phyloP scores from a whole-genome alignment of 2,113 vertebrate species.

The Neotragus moschatus region DNA sequence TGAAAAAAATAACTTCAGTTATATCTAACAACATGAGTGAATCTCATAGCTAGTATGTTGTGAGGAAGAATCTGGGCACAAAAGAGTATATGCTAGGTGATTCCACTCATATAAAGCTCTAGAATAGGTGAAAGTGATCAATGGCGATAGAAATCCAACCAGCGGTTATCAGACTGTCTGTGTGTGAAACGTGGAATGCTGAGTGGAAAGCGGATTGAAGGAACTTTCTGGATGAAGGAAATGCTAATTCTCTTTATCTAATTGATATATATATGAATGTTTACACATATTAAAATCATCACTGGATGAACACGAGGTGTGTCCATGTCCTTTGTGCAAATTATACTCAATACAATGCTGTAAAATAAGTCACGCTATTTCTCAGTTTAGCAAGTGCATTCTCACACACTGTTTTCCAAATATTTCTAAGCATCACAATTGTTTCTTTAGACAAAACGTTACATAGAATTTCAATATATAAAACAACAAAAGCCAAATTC shows the following conservation, averaged over 20 bases:
- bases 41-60: not conserved
- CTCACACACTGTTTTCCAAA: not conserved
- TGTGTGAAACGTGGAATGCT: not conserved
- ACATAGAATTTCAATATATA: not conserved
- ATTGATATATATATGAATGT: not conserved
- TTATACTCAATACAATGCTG: not conserved
- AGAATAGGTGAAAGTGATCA: not conserved
- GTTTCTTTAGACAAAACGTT: not conserved
- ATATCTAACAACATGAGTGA: not conserved
- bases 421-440: not conserved
- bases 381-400: not conserved
- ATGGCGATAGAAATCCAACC: not conserved
- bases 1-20: not conserved
- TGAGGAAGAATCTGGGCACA: not conserved
- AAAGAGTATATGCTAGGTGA: not conserved
- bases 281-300: not conserved
- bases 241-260: not conserved
- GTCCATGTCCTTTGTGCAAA: not conserved
- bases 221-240: not conserved
- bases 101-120: not conserved
- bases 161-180: not conserved
- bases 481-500: not conserved
- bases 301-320: not conserved
- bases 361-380: not conserved
- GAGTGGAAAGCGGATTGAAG: not conserved